phyloP scores from a whole-genome alignment of 2,888 invertebrate species.

The Aleiodes leptofemur region DNA sequence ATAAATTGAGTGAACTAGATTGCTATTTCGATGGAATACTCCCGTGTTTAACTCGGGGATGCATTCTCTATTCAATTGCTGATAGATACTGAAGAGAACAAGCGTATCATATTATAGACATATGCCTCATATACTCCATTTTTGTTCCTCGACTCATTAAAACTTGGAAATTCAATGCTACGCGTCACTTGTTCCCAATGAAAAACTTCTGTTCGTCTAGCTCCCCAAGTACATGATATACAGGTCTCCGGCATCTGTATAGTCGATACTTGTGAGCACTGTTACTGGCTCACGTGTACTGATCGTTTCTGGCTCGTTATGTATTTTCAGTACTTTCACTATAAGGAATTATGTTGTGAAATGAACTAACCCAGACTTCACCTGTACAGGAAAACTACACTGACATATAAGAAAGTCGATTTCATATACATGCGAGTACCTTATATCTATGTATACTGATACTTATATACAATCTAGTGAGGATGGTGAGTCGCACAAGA shows the following conservation, averaged over 20 bases:
- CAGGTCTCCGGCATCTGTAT: constrained; percentile 22
- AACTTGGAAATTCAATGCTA: constrained; percentile 37
- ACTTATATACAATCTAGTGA: not conserved
- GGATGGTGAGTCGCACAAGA: too few relatives aligned
- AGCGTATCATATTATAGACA: too few relatives aligned
- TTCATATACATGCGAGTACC: not conserved
- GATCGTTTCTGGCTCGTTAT: constrained; percentile 1
- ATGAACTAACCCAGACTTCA: constrained; percentile 20
- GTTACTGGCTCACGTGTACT: constrained; percentile 8
- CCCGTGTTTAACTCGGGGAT: too few relatives aligned
- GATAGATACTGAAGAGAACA: too few relatives aligned
- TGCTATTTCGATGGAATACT: too few relatives aligned
- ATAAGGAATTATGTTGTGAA: constrained; percentile 36
- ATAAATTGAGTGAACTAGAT: too few relatives aligned
- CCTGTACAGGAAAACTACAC: constrained; percentile 16
- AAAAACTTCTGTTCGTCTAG: constrained; percentile 12
- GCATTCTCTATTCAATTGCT: too few relatives aligned
- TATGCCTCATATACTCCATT: too few relatives aligned
- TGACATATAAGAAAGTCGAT: not conserved
- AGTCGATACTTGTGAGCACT: not conserved
- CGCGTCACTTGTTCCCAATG: constrained; percentile 2
- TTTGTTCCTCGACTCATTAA: constrained; percentile 25
- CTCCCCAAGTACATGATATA: not conserved
- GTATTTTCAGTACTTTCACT: constrained; percentile 37
- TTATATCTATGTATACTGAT: not conserved